Conservation (phyloP, 2,113 vertebrate species). For the Trogon melanurus region DNA sequence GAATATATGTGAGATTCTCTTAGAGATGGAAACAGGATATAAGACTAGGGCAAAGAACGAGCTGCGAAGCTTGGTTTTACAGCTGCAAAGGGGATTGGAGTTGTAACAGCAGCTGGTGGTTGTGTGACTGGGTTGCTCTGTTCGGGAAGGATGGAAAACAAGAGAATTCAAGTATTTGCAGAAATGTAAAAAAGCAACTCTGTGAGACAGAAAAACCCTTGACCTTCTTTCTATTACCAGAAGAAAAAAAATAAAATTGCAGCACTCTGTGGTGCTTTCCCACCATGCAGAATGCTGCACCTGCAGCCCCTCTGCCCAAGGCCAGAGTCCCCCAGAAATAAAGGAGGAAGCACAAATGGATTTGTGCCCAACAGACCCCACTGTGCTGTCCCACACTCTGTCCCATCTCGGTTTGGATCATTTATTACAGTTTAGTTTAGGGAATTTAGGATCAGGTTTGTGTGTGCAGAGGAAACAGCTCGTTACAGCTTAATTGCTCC, state of each 20-base stretch:
- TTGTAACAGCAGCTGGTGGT: background rate
- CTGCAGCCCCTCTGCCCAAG: background rate
- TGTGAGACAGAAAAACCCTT: background rate
- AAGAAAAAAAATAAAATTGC: background rate
- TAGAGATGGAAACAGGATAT: background rate
- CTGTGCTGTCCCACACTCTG: background rate
- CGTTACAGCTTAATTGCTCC: background rate
- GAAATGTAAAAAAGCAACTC: background rate
- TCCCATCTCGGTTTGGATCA: rapidly evolving
- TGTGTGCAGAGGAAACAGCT: background rate
- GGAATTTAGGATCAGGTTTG: background rate
- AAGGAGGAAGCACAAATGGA: background rate
- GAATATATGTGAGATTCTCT: background rate
- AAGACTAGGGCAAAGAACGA: background rate
- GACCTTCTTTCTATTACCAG: background rate
- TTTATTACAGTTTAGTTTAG: background rate
- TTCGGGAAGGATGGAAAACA: background rate
- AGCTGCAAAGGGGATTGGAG: background rate
- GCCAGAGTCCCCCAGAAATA: background rate
- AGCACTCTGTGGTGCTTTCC: background rate
- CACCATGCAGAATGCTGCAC: rapidly evolving
- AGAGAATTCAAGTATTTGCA: background rate
- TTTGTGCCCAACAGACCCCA: background rate
- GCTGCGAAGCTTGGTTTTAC: background rate
- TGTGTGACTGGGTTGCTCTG: background rate